Conservation (phyloP, 2,888 invertebrate genomes). For the Cheiracanthium punctorium region DNA sequence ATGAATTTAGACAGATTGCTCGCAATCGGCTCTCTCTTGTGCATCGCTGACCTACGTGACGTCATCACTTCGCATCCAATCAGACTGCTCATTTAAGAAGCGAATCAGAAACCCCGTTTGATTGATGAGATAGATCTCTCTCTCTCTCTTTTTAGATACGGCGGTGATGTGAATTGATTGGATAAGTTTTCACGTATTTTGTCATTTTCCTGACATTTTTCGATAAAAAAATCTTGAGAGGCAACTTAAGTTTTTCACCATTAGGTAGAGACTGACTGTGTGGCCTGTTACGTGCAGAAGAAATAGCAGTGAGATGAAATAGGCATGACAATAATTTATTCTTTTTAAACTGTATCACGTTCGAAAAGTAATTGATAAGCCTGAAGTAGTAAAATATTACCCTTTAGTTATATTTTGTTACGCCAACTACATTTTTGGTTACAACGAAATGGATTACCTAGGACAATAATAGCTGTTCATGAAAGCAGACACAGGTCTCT, state of each 20-base stretch:
- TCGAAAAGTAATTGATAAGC: no score
- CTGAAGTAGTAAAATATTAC: no score
- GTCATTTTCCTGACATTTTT: background rate
- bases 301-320: no score
- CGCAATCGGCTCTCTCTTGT: background rate
- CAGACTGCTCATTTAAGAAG: background rate
- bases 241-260: background rate
- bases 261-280: no score
- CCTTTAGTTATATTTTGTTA: no score
- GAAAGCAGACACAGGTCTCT: no score
- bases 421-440: no score
- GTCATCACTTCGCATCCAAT: conserved; percentile 3
- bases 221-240: background rate
- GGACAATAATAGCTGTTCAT: no score
- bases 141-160: background rate
- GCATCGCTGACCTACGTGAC: conserved; percentile 8
- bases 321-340: no score
- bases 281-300: no score
- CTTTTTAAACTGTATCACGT: no score
- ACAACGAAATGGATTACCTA: no score
- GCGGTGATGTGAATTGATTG: background rate
- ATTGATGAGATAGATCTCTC: background rate
- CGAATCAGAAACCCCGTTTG: background rate
- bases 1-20: background rate
- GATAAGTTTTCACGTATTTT: background rate